Conservation (phyloP, 2,113 vertebrate genomes). For the Brevimyrus niger region DNA sequence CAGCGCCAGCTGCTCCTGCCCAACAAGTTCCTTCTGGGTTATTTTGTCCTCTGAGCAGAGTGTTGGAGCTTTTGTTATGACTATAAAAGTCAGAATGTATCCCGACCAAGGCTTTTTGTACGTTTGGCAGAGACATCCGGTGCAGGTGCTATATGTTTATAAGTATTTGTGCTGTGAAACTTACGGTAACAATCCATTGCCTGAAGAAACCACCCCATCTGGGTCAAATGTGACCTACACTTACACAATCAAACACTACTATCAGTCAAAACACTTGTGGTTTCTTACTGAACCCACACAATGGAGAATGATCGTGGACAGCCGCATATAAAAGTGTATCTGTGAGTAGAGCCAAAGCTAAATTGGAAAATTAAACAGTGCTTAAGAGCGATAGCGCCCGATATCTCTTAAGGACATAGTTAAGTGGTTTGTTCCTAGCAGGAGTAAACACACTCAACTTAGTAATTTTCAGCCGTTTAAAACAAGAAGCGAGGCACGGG, state of each 20-base stretch:
- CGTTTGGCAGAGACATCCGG: not conserved
- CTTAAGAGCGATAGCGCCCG: not conserved
- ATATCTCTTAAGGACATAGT: not conserved
- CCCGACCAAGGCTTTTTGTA: not conserved
- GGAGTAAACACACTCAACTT: not conserved
- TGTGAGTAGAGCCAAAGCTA: not conserved
- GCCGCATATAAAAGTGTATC: not conserved
- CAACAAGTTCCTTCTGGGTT: conserved; percentile 45
- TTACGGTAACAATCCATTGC: not conserved
- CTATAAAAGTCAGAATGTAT: not conserved
- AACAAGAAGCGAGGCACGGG: not conserved
- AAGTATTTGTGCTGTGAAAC: not conserved
- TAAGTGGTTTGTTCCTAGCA: not conserved
- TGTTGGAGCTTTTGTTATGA: conserved; percentile 7
- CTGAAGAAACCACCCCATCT: not conserved
- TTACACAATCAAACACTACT: not conserved
- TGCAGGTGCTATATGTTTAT: not conserved
- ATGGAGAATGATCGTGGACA: not conserved
- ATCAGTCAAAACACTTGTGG: not conserved
- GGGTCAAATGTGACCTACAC: not conserved
- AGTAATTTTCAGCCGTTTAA: not conserved
- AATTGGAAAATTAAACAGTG: not conserved
- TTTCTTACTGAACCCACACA: not conserved
- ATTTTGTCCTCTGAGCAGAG: not conserved
- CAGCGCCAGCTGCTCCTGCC: conserved; percentile 55